phyloP scores from a whole-genome alignment of 2,797 vertebrate genomes.

The Halcyon smyrnensis region DNA sequence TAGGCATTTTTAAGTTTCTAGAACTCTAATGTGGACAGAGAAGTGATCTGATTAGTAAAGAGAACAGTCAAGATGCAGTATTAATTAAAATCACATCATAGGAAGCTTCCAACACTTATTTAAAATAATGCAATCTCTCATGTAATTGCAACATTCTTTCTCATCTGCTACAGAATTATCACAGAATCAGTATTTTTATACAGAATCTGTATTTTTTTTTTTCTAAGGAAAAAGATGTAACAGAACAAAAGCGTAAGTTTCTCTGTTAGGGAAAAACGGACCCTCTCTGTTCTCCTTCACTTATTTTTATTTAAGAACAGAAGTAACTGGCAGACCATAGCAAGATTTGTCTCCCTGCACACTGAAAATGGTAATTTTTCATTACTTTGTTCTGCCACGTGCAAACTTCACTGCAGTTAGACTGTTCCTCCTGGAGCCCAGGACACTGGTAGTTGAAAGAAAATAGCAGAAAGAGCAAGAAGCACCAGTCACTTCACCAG shows the following conservation, averaged over 20 bases:
- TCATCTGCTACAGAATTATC: neutral
- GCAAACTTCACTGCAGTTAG: neutral
- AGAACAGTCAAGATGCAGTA: neutral
- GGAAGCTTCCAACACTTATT: neutral
- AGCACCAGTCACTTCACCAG: neutral
- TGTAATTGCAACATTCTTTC: neutral
- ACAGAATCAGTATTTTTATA: neutral
- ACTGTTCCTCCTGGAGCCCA: neutral
- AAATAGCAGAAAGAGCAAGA: neutral
- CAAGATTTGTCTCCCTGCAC: neutral
- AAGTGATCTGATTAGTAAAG: neutral
- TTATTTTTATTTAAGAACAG: neutral
- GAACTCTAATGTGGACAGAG: neutral
- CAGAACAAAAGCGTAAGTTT: too few species aligned
- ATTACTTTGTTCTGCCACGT: neutral
- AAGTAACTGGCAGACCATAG: neutral
- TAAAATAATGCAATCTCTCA: neutral
- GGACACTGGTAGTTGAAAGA: neutral
- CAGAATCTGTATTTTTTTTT: neutral
- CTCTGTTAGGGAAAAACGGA: neutral
- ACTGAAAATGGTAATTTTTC: neutral
- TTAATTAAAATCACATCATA: neutral
- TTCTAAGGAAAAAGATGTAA: neutral
- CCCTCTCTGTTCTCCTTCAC: neutral
- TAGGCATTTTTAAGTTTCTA: neutral